Percentiles rank a stretch among this genome's conserved stretches.
These are phyloP conservation scores for Metridium senile DNA, from an alignment of 92 coral and sea anemone species.

Conservation along the genomic window DNA sequence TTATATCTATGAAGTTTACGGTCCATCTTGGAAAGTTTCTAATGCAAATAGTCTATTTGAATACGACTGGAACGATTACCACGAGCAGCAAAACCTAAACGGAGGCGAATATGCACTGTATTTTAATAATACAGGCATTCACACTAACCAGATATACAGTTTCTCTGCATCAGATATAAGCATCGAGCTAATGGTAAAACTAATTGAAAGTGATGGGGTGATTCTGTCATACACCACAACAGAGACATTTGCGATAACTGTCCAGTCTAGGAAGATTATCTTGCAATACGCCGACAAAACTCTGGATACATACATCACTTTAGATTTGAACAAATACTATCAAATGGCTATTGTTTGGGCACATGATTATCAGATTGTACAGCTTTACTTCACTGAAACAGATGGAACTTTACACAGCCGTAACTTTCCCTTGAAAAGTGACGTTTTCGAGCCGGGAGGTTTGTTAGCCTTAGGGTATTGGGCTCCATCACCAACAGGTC, in stretches of 20 bases:
- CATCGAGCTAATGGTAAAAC: conserved; percentile 51
- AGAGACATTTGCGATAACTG: conserved; percentile 56
- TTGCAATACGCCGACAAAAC: conserved; percentile 34
- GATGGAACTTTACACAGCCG: conserved; percentile 53
- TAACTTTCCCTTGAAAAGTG: conserved; percentile 52
- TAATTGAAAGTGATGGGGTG: conserved; percentile 42
- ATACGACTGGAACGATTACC: conserved; percentile 21
- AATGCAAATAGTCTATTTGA: conserved; percentile 37
- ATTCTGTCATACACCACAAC: conserved; percentile 57
- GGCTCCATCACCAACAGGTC: conserved; percentile 49
- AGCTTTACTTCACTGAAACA: conserved; percentile 42
- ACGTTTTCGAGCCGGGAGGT: conserved; percentile 70
- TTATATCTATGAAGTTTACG: conserved; percentile 49
- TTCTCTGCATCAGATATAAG: conserved; percentile 60
- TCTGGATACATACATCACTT: conserved; percentile 48
- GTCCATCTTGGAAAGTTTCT: conserved; percentile 55
- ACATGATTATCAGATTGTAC: conserved; percentile 44
- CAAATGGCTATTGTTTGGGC: conserved; percentile 63
- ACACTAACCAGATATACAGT: conserved; percentile 39
- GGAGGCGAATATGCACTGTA: conserved; percentile 53
- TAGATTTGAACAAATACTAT: conserved; percentile 46
- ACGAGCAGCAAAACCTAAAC: conserved; percentile 24
- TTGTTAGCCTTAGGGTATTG: conserved; percentile 61
- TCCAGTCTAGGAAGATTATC: conserved; percentile 35
- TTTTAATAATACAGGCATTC: conserved; percentile 53